Conservation (phyloP, 1,140 invertebrate genomes). For the Scaptomyza pallida region DNA sequence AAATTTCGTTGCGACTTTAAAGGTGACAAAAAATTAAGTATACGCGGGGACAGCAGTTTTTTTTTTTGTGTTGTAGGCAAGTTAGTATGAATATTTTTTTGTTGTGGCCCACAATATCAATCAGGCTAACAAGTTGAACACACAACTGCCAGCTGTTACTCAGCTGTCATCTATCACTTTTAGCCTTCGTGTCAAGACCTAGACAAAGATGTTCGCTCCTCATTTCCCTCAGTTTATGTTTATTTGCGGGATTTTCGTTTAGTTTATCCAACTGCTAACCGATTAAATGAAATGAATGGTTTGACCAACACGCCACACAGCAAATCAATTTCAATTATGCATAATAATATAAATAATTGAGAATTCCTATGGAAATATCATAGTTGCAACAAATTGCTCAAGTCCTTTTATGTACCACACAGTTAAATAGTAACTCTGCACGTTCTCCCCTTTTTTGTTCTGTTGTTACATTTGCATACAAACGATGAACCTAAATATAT, state of each 20-base stretch:
- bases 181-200: background rate
- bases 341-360: slow-evolving; percentile 42
- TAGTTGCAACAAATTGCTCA: slow-evolving; percentile 44
- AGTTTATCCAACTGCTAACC: background rate
- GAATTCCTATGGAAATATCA: slow-evolving; percentile 43
- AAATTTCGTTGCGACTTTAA: slow-evolving; percentile 20
- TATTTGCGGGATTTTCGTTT: slow-evolving; percentile 1
- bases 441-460: background rate
- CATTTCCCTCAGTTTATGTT: background rate
- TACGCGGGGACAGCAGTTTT: background rate
- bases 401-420: background rate
- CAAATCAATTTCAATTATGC: slow-evolving; percentile 52
- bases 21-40: background rate
- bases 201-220: background rate
- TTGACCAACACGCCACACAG: background rate
- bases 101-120: slow-evolving; percentile 31
- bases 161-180: slow-evolving; percentile 50
- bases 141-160: slow-evolving; percentile 46
- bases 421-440: background rate
- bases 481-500: slow-evolving; percentile 33
- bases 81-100: too few species aligned
- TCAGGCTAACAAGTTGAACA: slow-evolving; percentile 50
- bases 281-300: background rate
- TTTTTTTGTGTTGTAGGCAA: slow-evolving; percentile 11
- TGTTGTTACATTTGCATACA: slow-evolving; percentile 37